phyloP scores from a whole-genome alignment of 2,888 invertebrate genomes.

The Corythucha ciliata region DNA sequence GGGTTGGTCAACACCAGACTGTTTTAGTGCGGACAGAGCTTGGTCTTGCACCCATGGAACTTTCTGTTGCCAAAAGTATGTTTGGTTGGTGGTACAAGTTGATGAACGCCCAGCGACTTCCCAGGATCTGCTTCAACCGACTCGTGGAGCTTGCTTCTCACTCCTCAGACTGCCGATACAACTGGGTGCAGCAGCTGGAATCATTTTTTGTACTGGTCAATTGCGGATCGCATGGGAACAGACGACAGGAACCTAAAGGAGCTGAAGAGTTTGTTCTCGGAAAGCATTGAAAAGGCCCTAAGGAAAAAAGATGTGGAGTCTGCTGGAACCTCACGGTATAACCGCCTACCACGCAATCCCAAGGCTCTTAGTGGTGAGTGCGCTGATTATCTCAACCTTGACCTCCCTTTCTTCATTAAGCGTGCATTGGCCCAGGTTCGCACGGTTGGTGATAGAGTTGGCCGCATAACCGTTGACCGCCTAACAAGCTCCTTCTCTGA shows the following conservation, averaged over 20 bases:
- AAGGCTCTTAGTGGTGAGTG: neutral
- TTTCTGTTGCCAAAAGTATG: neutral
- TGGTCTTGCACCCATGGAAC: slow-evolving; percentile 3
- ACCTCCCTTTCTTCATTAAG: neutral
- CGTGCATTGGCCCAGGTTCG: neutral
- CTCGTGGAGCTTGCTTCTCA: neutral
- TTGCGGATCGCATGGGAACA: neutral
- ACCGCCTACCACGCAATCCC: neutral
- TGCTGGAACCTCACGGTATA: neutral
- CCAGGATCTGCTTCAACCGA: slow-evolving; percentile 2
- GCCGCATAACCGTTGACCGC: neutral
- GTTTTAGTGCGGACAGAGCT: slow-evolving; percentile 5
- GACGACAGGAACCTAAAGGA: neutral
- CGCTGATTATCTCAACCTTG: neutral
- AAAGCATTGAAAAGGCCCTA: neutral
- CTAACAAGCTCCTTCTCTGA: neutral
- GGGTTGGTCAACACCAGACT: slow-evolving; percentile 4
- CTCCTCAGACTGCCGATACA: neutral
- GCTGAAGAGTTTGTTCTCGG: neutral
- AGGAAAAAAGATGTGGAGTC: neutral
- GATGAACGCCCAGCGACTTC: neutral
- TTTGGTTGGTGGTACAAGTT: neutral
- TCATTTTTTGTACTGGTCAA: neutral
- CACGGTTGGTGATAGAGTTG: neutral
- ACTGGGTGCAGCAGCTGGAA: neutral